phyloP scores from a whole-genome alignment of 1,140 invertebrate species.

The Diorhabda carinulata region DNA sequence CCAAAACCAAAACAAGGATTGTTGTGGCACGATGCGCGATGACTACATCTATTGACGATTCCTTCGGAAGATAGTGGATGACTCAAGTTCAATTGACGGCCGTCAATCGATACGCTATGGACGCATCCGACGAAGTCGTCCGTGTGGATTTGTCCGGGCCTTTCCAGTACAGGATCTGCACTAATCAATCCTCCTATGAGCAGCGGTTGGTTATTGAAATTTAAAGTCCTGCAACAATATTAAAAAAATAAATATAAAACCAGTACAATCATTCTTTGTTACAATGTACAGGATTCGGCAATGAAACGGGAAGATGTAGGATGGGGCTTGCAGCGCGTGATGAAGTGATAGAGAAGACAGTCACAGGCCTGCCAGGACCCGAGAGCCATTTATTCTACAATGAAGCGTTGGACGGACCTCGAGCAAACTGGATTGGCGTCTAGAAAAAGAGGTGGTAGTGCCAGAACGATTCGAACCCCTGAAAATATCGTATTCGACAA shows the following conservation, averaged over 20 bases:
- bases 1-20: constrained; percentile 63
- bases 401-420: no score
- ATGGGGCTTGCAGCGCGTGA: no score
- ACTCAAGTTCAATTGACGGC: constrained; percentile 72
- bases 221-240: constrained; percentile 66
- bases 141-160: constrained; percentile 81
- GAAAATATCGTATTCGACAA: no score
- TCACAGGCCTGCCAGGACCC: no score
- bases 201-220: constrained; percentile 85
- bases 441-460: no score
- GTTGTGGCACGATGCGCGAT: constrained; percentile 57
- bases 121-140: constrained; percentile 92
- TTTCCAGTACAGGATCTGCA: constrained; percentile 78
- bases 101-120: constrained; percentile 84
- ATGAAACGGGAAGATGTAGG: no score
- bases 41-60: constrained; percentile 71
- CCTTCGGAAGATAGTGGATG: constrained; percentile 67
- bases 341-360: no score
- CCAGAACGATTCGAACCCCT: no score
- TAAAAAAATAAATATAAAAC: constrained; percentile 11
- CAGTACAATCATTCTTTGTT: no score
- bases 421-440: no score
- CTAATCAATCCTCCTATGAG: constrained; percentile 79
- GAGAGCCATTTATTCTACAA: no score
- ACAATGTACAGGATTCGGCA: no score